Evolutionary conservation across 2,888 invertebrate species (phyloP).

Genomic region (Syritta pipiens): DNA sequence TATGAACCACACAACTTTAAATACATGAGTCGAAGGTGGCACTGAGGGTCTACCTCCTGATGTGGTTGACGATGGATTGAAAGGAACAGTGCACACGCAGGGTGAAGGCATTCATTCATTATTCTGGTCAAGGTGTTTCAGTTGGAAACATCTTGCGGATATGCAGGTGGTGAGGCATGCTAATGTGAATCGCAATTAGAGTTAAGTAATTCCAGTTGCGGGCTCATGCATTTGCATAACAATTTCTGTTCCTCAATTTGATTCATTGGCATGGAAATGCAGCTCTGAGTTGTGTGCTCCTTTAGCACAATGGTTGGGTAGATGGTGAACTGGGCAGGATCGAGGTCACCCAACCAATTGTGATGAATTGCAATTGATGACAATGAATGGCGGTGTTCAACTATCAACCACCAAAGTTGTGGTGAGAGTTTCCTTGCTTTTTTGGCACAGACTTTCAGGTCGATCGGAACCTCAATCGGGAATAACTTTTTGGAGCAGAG

Average conservation of each 20-base stretch:
- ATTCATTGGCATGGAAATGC: slow-evolving; percentile 54
- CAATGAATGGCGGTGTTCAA: too few relatives aligned
- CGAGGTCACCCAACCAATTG: too few relatives aligned
- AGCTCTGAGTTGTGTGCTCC: neutral
- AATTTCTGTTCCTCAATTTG: slow-evolving; percentile 55
- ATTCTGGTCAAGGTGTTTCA: slow-evolving; percentile 63
- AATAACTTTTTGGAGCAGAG: too few relatives aligned
- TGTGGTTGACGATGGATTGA: neutral
- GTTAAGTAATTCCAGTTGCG: slow-evolving; percentile 59
- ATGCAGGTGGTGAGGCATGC: slow-evolving; percentile 63
- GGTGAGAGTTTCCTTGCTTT: too few relatives aligned
- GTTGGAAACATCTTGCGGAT: slow-evolving; percentile 64
- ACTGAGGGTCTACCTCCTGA: too few relatives aligned
- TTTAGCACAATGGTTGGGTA: neutral
- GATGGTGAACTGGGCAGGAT: neutral
- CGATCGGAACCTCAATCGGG: too few relatives aligned
- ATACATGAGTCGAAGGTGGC: neutral
- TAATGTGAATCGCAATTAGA: slow-evolving; percentile 66
- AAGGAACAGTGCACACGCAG: slow-evolving; percentile 5
- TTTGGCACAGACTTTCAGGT: too few relatives aligned
- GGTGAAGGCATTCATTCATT: slow-evolving; percentile 33
- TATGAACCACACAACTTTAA: neutral
- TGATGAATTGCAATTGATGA: too few relatives aligned
- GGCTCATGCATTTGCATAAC: slow-evolving; percentile 58
- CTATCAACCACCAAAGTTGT: too few relatives aligned